Conservation (phyloP, 30 jellyfish, hydroid and myxozoan genomes). For the Aurelia sp. region DNA sequence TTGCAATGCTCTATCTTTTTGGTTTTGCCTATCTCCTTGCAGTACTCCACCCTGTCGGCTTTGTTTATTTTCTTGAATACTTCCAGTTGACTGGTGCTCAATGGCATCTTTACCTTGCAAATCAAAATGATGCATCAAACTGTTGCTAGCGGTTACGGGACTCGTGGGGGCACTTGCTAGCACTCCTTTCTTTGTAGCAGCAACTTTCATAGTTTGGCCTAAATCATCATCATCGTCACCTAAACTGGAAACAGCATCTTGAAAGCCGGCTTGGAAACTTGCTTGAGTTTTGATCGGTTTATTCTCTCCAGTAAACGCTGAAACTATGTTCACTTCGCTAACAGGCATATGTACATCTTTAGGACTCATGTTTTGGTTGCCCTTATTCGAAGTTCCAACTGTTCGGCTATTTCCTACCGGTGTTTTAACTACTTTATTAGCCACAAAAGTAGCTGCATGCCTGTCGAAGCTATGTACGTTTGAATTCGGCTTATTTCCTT, state of each 20-base stretch:
- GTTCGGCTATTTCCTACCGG: too few species aligned
- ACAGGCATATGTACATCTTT: too few species aligned
- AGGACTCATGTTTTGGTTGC: too few species aligned
- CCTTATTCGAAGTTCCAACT: too few species aligned
- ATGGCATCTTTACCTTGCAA: neutral
- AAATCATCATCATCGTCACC: conserved; percentile 3
- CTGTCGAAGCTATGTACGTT: too few species aligned
- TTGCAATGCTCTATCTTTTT: neutral
- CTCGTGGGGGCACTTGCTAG: conserved; percentile 10
- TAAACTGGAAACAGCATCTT: conserved; percentile 26
- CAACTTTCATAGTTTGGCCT: conserved; percentile 18
- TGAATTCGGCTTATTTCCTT: too few species aligned
- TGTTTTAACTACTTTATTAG: too few species aligned
- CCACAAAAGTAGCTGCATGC: too few species aligned
- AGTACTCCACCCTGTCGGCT: neutral
- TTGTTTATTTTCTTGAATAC: neutral
- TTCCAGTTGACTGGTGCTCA: neutral
- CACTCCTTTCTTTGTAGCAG: conserved; percentile 35
- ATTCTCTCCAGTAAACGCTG: neutral
- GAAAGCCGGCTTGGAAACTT: conserved; percentile 32
- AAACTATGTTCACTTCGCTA: neutral
- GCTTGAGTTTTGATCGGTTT: neutral
- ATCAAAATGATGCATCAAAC: neutral
- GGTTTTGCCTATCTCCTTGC: too few species aligned
- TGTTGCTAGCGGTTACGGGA: neutral